Base-by-base conservation (phyloP, 2,888 invertebrate genomes). In the Epistrophe eligans region DNA sequence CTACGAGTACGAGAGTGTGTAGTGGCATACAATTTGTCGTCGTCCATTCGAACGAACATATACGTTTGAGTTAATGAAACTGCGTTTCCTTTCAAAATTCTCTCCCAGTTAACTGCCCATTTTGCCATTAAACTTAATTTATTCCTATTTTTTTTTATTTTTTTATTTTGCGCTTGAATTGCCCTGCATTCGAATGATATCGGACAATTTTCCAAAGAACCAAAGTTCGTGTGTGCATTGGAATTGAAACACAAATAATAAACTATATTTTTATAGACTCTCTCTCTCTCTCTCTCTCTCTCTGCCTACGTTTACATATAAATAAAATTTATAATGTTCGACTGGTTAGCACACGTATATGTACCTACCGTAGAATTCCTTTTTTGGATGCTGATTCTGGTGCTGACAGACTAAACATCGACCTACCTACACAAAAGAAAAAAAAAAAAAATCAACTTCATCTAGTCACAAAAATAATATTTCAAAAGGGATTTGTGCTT, bases 71-170 rank as follows among this genome's bases (percentile, higher is more conserved):
- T 62, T 62, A 62, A 62, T 62, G 62, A 62, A 62, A 62, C 43
- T 62, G 62, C 15, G 62, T 43, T 62, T 62, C 62, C 62, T 40
- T 62, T 62, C 43, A 62, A 55, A 40, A 43, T 40, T 62, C 38
- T 8, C 62, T 62, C 62, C 15, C 62, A 62, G 62, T 62, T 62
- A 62, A 62, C 62, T 62, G 62, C 40, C 62, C 43, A 43, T 62
- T 62, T 62, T 62, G 62, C 62, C 62, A 62, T 62, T 62, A 62
- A 62, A 62, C 43, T 62, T 43, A 62, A 62, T 62, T 62, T 62
- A 62, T 62, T 60, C 38, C 8, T 28, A 13, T 43, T 1, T 4
- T 43, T 24, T 40, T 43, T 38, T 35, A 11, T 9, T 17, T 1
- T 9, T 17, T 1, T 40, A 13, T 13, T 43, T 43, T 43, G 8